A percentile compares a stretch with the other conserved stretches of the same genome.
These are phyloP conservation scores for Brachionus paranguensis DNA, from an alignment of 1,140 invertebrate species.

Conservation along the genomic window DNA sequence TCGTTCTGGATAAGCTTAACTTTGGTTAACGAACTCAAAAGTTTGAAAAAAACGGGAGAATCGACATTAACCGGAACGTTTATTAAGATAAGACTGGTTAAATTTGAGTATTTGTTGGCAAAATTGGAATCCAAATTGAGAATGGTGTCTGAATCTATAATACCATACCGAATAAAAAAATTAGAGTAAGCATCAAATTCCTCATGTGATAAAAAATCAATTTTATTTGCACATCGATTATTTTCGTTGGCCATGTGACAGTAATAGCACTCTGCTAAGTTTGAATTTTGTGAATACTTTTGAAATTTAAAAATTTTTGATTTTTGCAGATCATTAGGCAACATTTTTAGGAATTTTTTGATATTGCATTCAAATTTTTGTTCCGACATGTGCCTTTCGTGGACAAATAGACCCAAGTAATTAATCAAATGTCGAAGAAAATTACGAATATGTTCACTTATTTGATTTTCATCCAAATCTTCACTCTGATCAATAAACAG, in stretches of 20 bases:
- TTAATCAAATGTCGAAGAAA: neutral
- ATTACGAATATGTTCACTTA: neutral
- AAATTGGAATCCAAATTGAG: neutral
- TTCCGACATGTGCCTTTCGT: neutral
- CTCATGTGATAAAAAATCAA: neutral
- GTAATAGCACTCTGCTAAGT: neutral
- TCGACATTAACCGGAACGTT: neutral
- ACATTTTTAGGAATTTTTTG: neutral
- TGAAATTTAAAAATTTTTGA: neutral
- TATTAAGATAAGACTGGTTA: neutral
- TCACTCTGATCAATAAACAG: neutral
- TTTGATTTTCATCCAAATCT: neutral
- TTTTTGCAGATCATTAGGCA: neutral
- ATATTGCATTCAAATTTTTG: neutral
- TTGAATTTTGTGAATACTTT: neutral
- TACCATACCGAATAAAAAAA: neutral
- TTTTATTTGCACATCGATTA: neutral
- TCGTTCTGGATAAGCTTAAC: neutral
- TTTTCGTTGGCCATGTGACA: neutral
- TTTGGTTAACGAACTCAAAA: neutral
- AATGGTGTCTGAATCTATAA: neutral
- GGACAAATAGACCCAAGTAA: neutral
- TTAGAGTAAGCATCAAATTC: neutral
- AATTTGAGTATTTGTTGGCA: neutral
- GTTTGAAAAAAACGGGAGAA: neutral